phyloP scores from a whole-genome alignment of 2,113 vertebrate genomes.

The Glaucidium brasilianum region DNA sequence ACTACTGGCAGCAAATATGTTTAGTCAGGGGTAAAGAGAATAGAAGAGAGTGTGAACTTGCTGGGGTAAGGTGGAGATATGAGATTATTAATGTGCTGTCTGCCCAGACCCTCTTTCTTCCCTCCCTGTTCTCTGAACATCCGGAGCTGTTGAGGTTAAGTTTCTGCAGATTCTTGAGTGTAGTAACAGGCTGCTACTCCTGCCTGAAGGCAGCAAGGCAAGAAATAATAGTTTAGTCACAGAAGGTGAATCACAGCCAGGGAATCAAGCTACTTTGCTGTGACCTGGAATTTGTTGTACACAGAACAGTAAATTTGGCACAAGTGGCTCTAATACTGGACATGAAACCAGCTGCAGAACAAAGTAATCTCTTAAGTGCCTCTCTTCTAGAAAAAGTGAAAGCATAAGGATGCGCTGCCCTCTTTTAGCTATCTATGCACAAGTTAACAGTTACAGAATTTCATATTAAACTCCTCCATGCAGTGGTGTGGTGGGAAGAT shows the following conservation, averaged over 20 bases:
- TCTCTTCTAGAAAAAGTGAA: background rate
- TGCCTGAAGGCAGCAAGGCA: background rate
- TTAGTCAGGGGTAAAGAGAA: background rate
- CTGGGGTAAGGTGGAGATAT: background rate
- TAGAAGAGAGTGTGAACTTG: background rate
- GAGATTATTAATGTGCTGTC: background rate
- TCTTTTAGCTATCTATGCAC: background rate
- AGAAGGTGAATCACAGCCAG: background rate
- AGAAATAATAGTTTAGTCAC: background rate
- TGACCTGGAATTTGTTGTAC: background rate
- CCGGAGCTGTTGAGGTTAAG: background rate
- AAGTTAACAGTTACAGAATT: background rate
- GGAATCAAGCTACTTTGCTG: background rate
- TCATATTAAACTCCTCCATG: background rate
- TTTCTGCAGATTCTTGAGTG: background rate
- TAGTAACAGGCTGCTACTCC: background rate
- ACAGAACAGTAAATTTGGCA: background rate
- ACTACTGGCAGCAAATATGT: background rate
- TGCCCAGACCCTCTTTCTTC: background rate
- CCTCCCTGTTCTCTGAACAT: background rate
- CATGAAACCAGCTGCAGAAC: rapidly evolving
- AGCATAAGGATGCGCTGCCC: background rate
- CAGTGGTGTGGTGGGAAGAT: background rate
- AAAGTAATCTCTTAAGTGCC: background rate
- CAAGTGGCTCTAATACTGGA: background rate